Evolutionary conservation across 2,113 vertebrate species (phyloP).

Genomic region (Larimichthys polyactis): DNA sequence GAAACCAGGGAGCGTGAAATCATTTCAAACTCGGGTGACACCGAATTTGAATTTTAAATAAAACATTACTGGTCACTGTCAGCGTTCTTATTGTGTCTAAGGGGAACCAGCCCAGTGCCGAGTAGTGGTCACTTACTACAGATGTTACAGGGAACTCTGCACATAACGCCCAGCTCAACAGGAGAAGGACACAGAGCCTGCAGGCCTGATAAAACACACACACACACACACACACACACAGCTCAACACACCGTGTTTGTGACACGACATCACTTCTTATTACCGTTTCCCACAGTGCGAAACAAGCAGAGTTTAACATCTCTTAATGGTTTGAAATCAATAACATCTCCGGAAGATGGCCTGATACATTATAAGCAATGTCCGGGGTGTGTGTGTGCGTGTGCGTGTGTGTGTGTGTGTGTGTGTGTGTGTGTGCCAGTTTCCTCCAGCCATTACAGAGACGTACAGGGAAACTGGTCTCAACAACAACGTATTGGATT

Average conservation of each 20-base stretch:
- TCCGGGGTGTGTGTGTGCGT: conserved; percentile 3
- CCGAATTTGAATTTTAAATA: conserved; percentile 26
- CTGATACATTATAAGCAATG: conserved; percentile 23
- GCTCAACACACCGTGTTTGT: conserved; percentile 30
- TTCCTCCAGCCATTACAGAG: conserved; percentile 46
- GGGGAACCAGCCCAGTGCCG: conserved; percentile 31
- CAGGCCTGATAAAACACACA: conserved; percentile 79
- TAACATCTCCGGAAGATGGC: background rate
- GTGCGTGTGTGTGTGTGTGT: background rate
- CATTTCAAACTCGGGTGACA: conserved; percentile 27
- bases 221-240: conserved; percentile 21
- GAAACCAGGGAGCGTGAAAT: conserved; percentile 41
- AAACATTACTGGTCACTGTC: background rate
- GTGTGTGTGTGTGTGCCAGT: background rate
- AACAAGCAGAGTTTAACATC: background rate
- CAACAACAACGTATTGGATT: conserved; percentile 14
- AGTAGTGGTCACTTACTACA: conserved; percentile 86
- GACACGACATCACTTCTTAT: conserved; percentile 1
- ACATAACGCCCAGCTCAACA: conserved; percentile 79
- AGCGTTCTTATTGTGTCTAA: background rate
- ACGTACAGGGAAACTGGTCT: conserved; percentile 18
- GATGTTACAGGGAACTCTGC: conserved; percentile 86
- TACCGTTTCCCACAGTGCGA: background rate
- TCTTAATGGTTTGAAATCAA: background rate
- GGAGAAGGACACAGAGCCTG: conserved; percentile 78